A percentile compares a stretch with the other conserved stretches of the same genome.
Evolutionary conservation across 2,888 invertebrate genomes (phyloP).

Genomic region (Aleiodes alternator): DNA sequence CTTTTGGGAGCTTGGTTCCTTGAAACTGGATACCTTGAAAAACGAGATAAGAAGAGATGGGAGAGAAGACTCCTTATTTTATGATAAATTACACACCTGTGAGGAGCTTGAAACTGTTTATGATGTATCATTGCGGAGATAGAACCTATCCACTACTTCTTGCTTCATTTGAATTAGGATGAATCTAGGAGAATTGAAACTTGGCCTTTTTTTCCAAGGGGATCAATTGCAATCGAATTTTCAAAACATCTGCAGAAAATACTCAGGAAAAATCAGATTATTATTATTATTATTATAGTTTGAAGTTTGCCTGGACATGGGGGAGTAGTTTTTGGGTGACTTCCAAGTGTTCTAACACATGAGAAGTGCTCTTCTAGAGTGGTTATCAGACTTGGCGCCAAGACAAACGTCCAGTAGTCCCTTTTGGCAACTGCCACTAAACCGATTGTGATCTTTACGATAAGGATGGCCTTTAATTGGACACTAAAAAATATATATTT

Average conservation of each 20-base stretch:
- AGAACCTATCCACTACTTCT: not conserved
- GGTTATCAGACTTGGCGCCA: constrained; percentile 30
- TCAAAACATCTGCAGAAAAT: not conserved
- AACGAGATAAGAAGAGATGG: constrained; percentile 46
- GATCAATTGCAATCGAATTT: not conserved
- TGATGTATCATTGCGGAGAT: constrained; percentile 3
- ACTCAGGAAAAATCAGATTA: not conserved
- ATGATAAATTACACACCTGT: constrained; percentile 61
- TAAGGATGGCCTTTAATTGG: constrained; percentile 30
- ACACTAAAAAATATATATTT: constrained; percentile 20
- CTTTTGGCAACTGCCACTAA: constrained; percentile 14
- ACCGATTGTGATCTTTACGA: constrained; percentile 29
- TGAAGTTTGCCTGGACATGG: constrained; percentile 9
- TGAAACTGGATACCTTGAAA: constrained; percentile 50
- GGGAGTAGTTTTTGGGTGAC: constrained; percentile 23
- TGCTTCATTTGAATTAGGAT: no score
- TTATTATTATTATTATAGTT: constrained; percentile 28
- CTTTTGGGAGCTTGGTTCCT: constrained; percentile 22
- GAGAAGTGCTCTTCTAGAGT: constrained; percentile 24
- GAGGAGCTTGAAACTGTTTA: constrained; percentile 39
- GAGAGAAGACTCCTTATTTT: constrained; percentile 40
- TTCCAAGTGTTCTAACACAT: constrained; percentile 33
- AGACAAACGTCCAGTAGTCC: constrained; percentile 24
- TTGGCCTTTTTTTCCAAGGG: not conserved
- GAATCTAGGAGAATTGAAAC: no score